Base-by-base conservation (phyloP, 2,888 invertebrate genomes). In the Laothoe populi region DNA sequence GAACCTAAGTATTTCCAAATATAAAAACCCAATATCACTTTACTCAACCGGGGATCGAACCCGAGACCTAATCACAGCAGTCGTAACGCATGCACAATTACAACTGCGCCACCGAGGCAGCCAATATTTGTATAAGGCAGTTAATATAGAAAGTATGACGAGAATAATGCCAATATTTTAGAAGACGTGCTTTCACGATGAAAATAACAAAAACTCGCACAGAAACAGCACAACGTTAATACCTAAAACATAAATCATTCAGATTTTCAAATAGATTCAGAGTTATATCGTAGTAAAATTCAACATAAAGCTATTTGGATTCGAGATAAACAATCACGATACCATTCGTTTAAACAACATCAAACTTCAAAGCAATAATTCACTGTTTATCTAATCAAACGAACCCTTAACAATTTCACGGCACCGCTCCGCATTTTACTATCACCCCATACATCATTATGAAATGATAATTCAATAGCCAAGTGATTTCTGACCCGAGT, bases 381-480 rank as follows among this genome's bases (percentile, higher is more conserved):
- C 82, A 85, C 71, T 69, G 69, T 77, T 78, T 79, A 82, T 85
- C 84, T 81, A 86, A 90, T 88, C 87, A 84, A 78, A 76, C 73
- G 74, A 72, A 75, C 85, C 88, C 88, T 79, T 81, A 83, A 82
- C 82, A 82, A 87, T 88, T 87, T 85, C 82, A 88, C 79, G 81
- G 82, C 75, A 75, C 76, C 84, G 81, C 87, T 87, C 87, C 81
- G 79, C 78, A 78, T 82, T 82, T 77, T 72, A 78, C 78, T 77
- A 83, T 79, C 81, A 77, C 83, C 77, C 80, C 79, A 84, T 88
- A 88, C 84, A 91, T 92, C 87, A 89, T 75, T 83, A 90, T 90
- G 58, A 87, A 88, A 90, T 89, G 88, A 90, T 91, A 91, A 91
- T 92, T 91, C 90, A 89, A 92, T 91, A 89, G 85, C 79, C 74